Evolutionary conservation across 2,888 invertebrate species (phyloP).

Genomic region (Sarcophaga subvicina): DNA sequence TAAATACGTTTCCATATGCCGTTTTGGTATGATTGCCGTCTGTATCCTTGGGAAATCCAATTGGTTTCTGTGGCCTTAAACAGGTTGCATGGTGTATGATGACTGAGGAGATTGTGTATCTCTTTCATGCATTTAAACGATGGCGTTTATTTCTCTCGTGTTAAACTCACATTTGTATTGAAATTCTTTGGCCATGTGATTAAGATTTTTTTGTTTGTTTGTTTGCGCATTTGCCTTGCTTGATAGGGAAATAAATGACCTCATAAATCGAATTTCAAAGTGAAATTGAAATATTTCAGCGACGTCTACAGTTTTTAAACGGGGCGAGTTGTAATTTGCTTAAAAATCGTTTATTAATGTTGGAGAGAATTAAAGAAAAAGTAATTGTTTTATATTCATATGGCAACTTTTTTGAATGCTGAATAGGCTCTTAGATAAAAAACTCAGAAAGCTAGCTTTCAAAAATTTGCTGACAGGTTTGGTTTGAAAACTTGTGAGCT

Average conservation of each 20-base stretch:
- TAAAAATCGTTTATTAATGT: background rate
- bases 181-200: conserved; percentile 10
- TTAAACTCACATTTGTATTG: conserved; percentile 51
- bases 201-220: conserved; percentile 14
- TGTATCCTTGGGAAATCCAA: conserved; percentile 34
- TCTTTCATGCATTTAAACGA: background rate
- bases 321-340: conserved; percentile 28
- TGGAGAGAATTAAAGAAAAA: too few relatives aligned
- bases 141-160: conserved; percentile 40
- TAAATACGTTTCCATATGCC: too few relatives aligned
- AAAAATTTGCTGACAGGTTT: too few relatives aligned
- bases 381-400: too few relatives aligned
- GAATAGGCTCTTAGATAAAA: too few relatives aligned
- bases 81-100: conserved; percentile 36
- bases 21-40: background rate
- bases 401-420: too few relatives aligned
- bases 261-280: conserved; percentile 40
- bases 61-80: conserved; percentile 45
- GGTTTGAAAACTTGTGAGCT: too few relatives aligned
- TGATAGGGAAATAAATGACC: conserved; percentile 29
- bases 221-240: background rate
- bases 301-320: background rate
- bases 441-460: too few relatives aligned
- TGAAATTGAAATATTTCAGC: conserved; percentile 19
- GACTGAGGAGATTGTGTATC: conserved; percentile 5